Evolutionary conservation across 2,888 invertebrate species (phyloP), one percentile per base, ranked within the genome.

Genomic region (Thelaira solivaga): DNA sequence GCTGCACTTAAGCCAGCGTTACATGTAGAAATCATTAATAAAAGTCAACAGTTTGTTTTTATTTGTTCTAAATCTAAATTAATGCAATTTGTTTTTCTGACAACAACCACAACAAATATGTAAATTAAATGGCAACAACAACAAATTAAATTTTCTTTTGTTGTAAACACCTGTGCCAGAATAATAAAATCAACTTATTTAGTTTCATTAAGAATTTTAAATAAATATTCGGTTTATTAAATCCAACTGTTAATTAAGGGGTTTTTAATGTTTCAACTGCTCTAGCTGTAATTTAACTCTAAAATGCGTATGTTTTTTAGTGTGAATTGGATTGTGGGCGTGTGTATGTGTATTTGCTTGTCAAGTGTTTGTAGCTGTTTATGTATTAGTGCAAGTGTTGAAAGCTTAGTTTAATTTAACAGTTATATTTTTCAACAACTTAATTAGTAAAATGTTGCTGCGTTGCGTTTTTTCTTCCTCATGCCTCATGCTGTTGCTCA

Each of bases 381-480:
- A 29, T 57, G 59, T 29, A 53, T 36, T 8, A 41, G 57, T 39
- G 16, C 39, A 31, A 36, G 29, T 45, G 22, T 45, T 36, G 29
- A 1, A 11, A 31, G 26, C 39, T 49, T 16, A 53, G 59, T 67
- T 45, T 61, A 51, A 26, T 67, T 61, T 41, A 47, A 26, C 74
- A 67, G 67, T 61, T 64, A 67, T 18, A 61, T 45, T 74, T 55
- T 67, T 67, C 51, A 51, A 39, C 45, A 36, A 61, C 53, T 61
- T 67, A 74, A 61, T 67, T 74, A 74, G 67, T 74, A 53, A 57
- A 53, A 74, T 61, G 22, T 67, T 55, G 45, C 22, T 47, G 34
- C n/a, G n/a, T n/a, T n/a, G n/a, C n/a, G 13, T 6, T 41, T 16
- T 26, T 8, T 18, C 18, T 11, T 36, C 26, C 16, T n/a, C 5